Evolutionary conservation across 2,113 vertebrate species (phyloP).

Genomic region (Grus americana): DNA sequence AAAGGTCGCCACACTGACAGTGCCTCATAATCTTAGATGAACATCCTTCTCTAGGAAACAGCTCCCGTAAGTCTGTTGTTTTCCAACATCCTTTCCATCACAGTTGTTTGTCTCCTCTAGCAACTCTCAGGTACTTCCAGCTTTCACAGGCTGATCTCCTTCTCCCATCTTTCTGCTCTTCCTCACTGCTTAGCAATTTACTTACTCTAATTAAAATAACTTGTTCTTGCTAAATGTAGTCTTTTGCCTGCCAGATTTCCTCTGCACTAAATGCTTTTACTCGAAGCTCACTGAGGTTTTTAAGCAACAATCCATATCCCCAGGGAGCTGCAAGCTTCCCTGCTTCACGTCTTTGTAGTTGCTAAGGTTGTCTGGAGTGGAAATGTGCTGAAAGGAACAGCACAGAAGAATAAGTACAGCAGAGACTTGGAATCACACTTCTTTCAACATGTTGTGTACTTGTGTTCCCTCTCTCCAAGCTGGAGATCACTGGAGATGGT

Average conservation of each 20-base stretch:
- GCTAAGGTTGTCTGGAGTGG: background rate
- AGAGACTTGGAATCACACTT: background rate
- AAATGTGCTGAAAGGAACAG: background rate
- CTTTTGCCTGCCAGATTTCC: background rate
- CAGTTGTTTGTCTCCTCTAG: background rate
- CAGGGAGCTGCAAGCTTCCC: background rate
- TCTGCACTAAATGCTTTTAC: background rate
- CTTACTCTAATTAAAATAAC: conserved; percentile 10
- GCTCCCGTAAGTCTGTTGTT: background rate
- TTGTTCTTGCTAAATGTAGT: background rate
- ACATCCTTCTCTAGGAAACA: background rate
- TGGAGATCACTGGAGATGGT: background rate
- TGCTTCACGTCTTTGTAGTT: background rate
- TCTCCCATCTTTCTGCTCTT: background rate
- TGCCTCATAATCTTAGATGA: background rate
- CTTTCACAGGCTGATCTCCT: background rate
- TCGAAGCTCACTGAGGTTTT: background rate
- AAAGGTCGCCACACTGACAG: background rate
- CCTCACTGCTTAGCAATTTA: background rate
- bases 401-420: background rate
- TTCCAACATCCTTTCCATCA: background rate
- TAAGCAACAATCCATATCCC: background rate
- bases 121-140: background rate
- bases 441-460: background rate
- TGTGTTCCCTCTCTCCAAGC: background rate